Evolutionary conservation across 64 coral and sea anemone species (phyloP).

Genomic region (Orbicella faveolata): DNA sequence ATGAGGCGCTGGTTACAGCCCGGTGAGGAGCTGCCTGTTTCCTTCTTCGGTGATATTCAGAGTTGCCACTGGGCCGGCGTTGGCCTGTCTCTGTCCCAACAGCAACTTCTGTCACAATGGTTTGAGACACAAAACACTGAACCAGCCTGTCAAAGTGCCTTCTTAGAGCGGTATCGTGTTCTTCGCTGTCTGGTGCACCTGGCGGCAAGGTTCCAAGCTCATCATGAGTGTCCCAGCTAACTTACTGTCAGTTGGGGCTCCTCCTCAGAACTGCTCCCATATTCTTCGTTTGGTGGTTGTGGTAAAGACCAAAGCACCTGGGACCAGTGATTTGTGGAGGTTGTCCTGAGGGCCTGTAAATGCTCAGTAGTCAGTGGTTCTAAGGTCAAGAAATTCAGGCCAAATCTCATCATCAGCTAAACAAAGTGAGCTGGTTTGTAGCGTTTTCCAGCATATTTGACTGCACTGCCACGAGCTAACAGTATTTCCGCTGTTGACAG

Average conservation of each 20-base stretch:
- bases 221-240: too few relatives aligned
- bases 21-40: background rate
- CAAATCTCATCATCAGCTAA: conserved; percentile 1
- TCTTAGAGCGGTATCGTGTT: too few relatives aligned
- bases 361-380: conserved; percentile 8
- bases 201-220: too few relatives aligned
- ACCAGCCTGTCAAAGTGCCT: too few relatives aligned
- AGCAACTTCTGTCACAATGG: background rate
- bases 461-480: conserved; percentile 10
- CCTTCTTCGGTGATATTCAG: background rate
- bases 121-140: too few relatives aligned
- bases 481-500: conserved; percentile 29
- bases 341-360: background rate
- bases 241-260: too few relatives aligned
- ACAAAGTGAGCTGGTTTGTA: conserved; percentile 39
- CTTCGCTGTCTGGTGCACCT: too few relatives aligned
- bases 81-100: background rate
- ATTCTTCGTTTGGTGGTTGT: too few relatives aligned
- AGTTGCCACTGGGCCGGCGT: background rate
- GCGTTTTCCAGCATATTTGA: background rate
- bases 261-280: too few relatives aligned
- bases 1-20: background rate
- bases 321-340: too few relatives aligned
- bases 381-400: conserved; percentile 44
- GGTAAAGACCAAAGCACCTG: too few relatives aligned